phyloP scores from a whole-genome alignment of 2,113 vertebrate species.

The Psittacus erithacus region DNA sequence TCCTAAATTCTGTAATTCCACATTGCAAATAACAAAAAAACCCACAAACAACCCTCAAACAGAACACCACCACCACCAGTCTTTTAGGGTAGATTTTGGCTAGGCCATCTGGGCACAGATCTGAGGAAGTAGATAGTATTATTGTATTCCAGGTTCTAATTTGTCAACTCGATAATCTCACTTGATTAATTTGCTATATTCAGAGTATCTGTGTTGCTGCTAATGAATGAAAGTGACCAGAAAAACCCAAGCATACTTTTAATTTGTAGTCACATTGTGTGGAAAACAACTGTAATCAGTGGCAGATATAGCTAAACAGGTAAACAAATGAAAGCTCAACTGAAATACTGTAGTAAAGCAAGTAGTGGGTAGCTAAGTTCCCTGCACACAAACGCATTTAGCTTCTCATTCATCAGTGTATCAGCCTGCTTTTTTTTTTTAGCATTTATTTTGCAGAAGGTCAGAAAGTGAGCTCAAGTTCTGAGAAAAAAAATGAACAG shows the following conservation, averaged over 20 bases:
- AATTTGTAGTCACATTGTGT: neutral
- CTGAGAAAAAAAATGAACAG: neutral
- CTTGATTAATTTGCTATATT: neutral
- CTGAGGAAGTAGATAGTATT: neutral
- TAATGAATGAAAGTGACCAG: neutral
- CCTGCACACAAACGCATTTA: neutral
- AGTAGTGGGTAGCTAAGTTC: neutral
- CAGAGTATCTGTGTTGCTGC: neutral
- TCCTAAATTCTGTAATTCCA: neutral
- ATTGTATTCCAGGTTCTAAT: neutral
- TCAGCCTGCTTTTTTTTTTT: neutral
- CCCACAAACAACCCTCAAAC: neutral
- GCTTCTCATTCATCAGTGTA: neutral
- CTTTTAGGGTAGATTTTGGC: neutral
- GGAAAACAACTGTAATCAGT: neutral
- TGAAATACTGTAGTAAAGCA: neutral
- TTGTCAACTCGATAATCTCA: neutral
- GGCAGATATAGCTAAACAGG: neutral
- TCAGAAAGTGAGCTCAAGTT: neutral
- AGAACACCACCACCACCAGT: neutral
- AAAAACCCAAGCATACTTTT: neutral
- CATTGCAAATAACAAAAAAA: neutral
- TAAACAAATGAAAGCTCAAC: neutral
- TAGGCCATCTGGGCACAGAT: neutral
- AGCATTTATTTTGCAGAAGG: neutral